Percentiles rank a stretch among this genome's conserved stretches.
Conservation (phyloP, 2,113 vertebrate genomes). For the Zosterops pallidus region DNA sequence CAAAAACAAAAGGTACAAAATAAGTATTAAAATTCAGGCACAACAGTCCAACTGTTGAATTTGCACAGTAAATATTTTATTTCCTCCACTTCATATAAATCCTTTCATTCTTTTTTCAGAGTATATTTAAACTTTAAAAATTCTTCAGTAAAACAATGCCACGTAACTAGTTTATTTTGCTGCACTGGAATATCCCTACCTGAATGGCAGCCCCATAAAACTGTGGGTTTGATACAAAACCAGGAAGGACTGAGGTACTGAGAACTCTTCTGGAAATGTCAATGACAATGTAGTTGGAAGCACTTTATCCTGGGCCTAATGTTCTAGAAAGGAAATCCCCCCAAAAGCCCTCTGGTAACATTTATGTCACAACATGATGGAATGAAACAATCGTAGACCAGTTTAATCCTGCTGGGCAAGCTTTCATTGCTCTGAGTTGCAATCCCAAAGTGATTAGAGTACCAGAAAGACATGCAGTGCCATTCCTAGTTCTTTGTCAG, state of each 20-base stretch:
- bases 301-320: not conserved
- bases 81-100: not conserved
- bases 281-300: not conserved
- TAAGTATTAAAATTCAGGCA: not conserved
- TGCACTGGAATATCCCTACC: not conserved
- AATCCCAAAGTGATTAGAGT: not conserved
- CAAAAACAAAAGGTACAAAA: not conserved
- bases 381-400: not conserved
- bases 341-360: not conserved
- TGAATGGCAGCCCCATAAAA: not conserved
- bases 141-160: not conserved
- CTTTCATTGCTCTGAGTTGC: not conserved
- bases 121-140: not conserved
- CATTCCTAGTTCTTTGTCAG: not conserved
- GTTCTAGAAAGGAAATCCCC: not conserved
- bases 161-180: not conserved
- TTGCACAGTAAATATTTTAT: not conserved
- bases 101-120: not conserved
- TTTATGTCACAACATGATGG: not conserved
- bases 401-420: not conserved
- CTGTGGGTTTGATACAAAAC: not conserved
- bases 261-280: not conserved
- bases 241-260: not conserved
- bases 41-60: not conserved
- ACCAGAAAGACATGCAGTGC: not conserved